Evolutionary conservation across 1,140 invertebrate genomes (phyloP).

Genomic region (Gryllus bimaculatus): DNA sequence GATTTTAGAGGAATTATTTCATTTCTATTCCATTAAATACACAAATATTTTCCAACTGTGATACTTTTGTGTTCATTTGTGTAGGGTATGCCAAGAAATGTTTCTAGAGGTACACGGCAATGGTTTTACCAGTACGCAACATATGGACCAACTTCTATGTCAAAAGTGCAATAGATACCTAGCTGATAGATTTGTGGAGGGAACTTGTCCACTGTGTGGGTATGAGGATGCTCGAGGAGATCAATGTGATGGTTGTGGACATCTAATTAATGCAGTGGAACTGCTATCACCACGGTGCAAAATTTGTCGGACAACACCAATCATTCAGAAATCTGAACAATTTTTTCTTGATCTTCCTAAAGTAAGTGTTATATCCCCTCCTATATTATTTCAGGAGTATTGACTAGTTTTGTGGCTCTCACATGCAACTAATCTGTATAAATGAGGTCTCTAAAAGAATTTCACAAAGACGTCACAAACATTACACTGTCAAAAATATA

Average conservation of each 20-base stretch:
- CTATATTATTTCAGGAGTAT: too few relatives aligned
- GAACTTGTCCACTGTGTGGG: constrained; percentile 88
- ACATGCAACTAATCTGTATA: too few relatives aligned
- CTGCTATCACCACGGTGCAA: constrained; percentile 86
- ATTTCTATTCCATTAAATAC: too few relatives aligned
- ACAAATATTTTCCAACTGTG: too few relatives aligned
- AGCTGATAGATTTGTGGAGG: constrained; percentile 87
- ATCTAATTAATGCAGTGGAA: constrained; percentile 91
- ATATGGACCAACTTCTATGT: constrained; percentile 88
- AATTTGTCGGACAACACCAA: constrained; percentile 67
- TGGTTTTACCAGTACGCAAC: constrained; percentile 72
- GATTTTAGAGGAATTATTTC: too few relatives aligned
- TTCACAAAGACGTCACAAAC: too few relatives aligned
- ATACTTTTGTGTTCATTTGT: background rate
- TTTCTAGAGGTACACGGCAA: constrained; percentile 78
- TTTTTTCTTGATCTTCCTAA: constrained; percentile 91
- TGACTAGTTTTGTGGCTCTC: too few relatives aligned
- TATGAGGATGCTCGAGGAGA: constrained; percentile 95
- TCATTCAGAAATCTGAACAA: constrained; percentile 72
- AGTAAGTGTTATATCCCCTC: constrained; percentile 36
- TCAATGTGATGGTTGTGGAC: constrained; percentile 97
- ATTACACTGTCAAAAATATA: too few relatives aligned
- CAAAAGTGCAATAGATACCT: constrained; percentile 73
- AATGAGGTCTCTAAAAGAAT: too few relatives aligned
- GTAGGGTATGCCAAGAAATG: constrained; percentile 50